Evolutionary conservation across 2,797 vertebrate genomes (phyloP), one percentile per base, ranked within the genome.

Genomic region (Pygocentrus nattereri): DNA sequence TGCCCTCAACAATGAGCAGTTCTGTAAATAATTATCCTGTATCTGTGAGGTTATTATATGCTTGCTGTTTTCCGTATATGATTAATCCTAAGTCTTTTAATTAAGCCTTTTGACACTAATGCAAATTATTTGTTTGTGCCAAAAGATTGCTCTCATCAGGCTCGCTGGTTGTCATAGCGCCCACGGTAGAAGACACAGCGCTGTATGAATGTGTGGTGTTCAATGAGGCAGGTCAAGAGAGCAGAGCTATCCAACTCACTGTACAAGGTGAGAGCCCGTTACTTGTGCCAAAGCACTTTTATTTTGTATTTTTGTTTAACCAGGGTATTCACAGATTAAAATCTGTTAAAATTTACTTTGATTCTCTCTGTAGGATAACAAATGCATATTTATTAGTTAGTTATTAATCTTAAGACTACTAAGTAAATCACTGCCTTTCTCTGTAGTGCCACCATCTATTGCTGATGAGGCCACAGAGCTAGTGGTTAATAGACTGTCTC

Each of bases 391-490:
- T 19, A 25, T 19, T 1, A 31, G 23, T 6, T 13, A 27, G 58
- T 59, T 5, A 59, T 15, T 61, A 4, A 16, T 61, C 23, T 58
- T n/a, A 10, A 23, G 8, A 56, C 54, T 23, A 50, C 6, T 2
- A 41, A 49, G 1, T 5, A 52, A 25, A 31, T 54, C 30, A n/a
- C 18, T 8, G 1, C 44, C 54, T 18, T 21, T 27, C 19, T 67
- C 30, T 88, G 38, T 56, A 99, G 98, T 99, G 84, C 97, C 98
- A 81, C 97, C 98, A 12, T 97, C 97, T 16, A 96, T 99, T 89
- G 97, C 97, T 44, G 98, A 99, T 87, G 98, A 99, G 88, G 93
- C 94, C 71, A 93, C 95, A 0, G 96, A 99, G 79, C 88, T 99
- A 3, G 86, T 96, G 61, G 95, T 97, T 15, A 98, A 92, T 85